phyloP scores from a whole-genome alignment of 2,888 invertebrate species.

The Auanema sp. region DNA sequence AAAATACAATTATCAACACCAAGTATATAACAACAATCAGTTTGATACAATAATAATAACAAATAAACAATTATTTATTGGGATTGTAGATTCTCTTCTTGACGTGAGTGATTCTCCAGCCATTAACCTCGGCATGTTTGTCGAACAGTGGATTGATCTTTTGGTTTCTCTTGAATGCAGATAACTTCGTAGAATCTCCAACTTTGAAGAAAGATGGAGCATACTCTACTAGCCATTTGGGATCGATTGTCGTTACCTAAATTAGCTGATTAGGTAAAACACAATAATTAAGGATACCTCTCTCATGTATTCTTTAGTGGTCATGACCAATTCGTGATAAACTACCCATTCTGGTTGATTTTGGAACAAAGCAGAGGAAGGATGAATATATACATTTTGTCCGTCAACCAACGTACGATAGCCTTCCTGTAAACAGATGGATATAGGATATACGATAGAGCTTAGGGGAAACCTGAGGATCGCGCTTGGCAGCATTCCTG shows the following conservation, averaged over 20 bases:
- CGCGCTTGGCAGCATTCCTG: conserved; percentile 96
- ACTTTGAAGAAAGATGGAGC: conserved; percentile 99
- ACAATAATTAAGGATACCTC: conserved; percentile 73
- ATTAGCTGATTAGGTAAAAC: not conserved
- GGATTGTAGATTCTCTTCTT: conserved; percentile 65
- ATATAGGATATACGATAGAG: not conserved
- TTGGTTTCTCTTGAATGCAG: conserved; percentile 98
- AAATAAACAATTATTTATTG: conserved; percentile 50
- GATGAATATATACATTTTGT: conserved; percentile 94
- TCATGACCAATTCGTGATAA: conserved; percentile 96
- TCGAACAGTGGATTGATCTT: conserved; percentile 94
- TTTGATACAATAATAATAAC: not conserved
- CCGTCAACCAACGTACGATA: conserved; percentile 96
- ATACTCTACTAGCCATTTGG: conserved; percentile 97
- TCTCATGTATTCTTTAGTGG: conserved; percentile 98
- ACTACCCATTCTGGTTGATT: conserved; percentile 99
- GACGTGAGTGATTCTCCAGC: conserved; percentile 88
- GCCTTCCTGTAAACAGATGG: conserved; percentile 71
- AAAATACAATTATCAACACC: no score
- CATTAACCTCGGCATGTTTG: conserved; percentile 95
- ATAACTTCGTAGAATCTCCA: conserved; percentile 95
- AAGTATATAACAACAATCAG: no score
- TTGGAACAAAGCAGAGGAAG: conserved; percentile 94
- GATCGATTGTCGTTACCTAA: conserved; percentile 77
- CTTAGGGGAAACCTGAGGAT: conserved; percentile 76